These are phyloP conservation scores for Podarcis muralis DNA, from an alignment of 2,113 vertebrate genomes.

Conservation along the genomic window DNA sequence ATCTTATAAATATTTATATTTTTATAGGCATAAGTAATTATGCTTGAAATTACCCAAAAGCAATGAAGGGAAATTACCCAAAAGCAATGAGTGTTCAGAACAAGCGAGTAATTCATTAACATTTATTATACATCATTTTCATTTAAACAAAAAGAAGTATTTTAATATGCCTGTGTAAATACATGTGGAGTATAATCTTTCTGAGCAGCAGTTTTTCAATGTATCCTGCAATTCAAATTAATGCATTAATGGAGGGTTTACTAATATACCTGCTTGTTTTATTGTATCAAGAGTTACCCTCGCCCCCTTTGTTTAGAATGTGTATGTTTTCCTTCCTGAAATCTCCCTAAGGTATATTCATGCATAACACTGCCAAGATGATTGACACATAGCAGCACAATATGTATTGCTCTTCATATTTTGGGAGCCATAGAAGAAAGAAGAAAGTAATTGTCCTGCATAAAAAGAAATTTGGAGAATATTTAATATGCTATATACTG, in stretches of 20 bases:
- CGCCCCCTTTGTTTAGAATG: background rate
- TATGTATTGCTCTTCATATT: background rate
- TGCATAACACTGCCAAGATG: background rate
- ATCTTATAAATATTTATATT: conserved; percentile 69
- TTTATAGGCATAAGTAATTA: conserved; percentile 47
- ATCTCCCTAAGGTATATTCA: background rate
- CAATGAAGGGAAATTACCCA: background rate
- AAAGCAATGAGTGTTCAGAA: background rate
- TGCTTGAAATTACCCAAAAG: conserved; percentile 34
- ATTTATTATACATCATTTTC: background rate
- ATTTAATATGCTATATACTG: background rate
- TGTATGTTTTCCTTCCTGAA: background rate
- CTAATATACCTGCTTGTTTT: background rate
- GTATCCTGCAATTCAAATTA: background rate
- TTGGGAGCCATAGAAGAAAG: background rate
- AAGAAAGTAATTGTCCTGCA: background rate
- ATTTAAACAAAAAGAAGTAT: background rate
- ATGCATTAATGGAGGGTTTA: background rate
- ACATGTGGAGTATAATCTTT: background rate
- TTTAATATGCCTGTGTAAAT: conserved; percentile 27
- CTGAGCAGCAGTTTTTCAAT: background rate
- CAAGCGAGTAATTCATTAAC: background rate
- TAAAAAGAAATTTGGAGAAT: background rate
- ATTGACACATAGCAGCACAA: background rate
- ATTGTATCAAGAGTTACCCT: conserved; percentile 20